Conservation (phyloP, 2,113 vertebrate genomes). For the Nothocercus nigrocapillus region DNA sequence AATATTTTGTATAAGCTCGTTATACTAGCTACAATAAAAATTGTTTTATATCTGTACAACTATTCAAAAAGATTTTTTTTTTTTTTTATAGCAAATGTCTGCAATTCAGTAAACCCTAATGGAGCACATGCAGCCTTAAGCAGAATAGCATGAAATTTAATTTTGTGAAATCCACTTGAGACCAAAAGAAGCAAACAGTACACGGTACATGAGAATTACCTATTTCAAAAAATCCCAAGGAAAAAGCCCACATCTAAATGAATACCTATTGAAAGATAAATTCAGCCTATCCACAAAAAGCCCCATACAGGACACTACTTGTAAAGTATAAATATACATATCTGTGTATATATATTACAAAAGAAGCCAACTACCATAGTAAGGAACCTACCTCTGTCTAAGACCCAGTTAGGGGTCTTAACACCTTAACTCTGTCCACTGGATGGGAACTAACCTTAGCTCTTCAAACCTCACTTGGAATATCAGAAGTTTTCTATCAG, state of each 20-base stretch:
- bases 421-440: background rate
- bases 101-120: constrained; percentile 56
- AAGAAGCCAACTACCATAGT: background rate
- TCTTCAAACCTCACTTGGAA: background rate
- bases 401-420: background rate
- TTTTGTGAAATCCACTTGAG: constrained; percentile 64
- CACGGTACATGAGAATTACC: constrained; percentile 35
- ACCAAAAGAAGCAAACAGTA: constrained; percentile 29
- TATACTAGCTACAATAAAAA: background rate
- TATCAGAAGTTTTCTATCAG: background rate
- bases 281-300: background rate
- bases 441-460: background rate
- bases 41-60: background rate
- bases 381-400: background rate
- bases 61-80: background rate
- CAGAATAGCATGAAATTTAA: constrained; percentile 70
- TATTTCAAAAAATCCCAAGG: background rate
- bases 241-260: constrained; percentile 20
- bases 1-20: background rate
- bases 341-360: too few relatives aligned
- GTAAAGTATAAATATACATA: background rate
- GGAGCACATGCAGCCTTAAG: constrained; percentile 34
- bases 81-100: background rate
- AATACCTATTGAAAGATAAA: background rate
- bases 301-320: background rate